phyloP scores from a whole-genome alignment of 2,797 vertebrate genomes.

The Gymnoscopelus microlampas region DNA sequence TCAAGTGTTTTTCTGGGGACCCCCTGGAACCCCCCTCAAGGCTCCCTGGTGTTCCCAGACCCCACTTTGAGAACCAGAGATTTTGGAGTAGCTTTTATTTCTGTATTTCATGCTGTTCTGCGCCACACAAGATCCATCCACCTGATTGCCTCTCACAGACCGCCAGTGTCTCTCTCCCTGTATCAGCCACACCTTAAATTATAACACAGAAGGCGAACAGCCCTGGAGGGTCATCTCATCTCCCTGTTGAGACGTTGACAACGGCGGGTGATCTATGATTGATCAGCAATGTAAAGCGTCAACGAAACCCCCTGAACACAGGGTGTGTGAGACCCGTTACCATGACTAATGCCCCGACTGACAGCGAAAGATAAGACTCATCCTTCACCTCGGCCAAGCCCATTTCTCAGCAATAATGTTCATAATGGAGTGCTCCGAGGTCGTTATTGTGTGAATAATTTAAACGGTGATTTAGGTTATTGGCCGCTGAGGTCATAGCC shows the following conservation, averaged over 20 bases:
- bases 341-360: constrained; percentile 95
- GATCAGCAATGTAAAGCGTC: constrained; percentile 96
- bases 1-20: no score
- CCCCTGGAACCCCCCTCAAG: no score
- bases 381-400: constrained; percentile 93
- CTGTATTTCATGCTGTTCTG: constrained; percentile 7
- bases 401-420: constrained; percentile 99
- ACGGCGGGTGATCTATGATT: constrained; percentile 89
- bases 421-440: constrained; percentile 95
- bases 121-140: constrained; percentile 1
- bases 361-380: constrained; percentile 98
- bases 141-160: constrained; percentile 16
- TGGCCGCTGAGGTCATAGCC: constrained; percentile 70
- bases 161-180: constrained; percentile 17
- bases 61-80: no score
- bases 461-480: constrained; percentile 81
- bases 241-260: constrained; percentile 79
- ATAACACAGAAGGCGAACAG: constrained; percentile 53
- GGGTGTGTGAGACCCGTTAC: constrained; percentile 90
- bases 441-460: constrained; percentile 94
- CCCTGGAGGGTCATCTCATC: constrained; percentile 89
- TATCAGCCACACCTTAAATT: constrained; percentile 49
- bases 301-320: constrained; percentile 91
- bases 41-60: no score
- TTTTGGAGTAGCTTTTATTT: constrained; percentile 13